Conservation (phyloP, 2,797 vertebrate genomes). For the Chlorospingus semifuscus region DNA sequence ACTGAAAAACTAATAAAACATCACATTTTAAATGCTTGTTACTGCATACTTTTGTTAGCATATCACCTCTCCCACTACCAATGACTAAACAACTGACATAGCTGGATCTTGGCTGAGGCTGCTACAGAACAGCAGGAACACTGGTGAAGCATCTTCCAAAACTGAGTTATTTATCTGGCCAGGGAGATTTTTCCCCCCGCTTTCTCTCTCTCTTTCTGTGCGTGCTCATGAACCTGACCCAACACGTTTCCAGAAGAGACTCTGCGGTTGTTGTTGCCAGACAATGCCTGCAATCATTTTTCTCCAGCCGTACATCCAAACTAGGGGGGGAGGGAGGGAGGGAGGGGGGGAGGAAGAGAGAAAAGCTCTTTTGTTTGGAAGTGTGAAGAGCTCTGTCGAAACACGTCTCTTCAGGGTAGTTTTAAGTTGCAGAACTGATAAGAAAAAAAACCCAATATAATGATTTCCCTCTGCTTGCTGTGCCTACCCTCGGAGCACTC, state of each 20-base stretch:
- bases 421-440: slow-evolving; percentile 58
- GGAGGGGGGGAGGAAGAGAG: slow-evolving; percentile 41
- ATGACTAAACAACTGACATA: slow-evolving; percentile 46
- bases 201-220: background rate
- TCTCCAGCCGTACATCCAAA: slow-evolving; percentile 48
- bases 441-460: slow-evolving; percentile 20
- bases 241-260: slow-evolving; percentile 75
- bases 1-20: slow-evolving; percentile 20
- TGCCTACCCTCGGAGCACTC: background rate
- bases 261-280: slow-evolving; percentile 72
- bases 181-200: background rate
- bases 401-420: slow-evolving; percentile 50
- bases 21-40: background rate
- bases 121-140: slow-evolving; percentile 62
- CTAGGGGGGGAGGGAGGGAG: slow-evolving; percentile 25
- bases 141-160: slow-evolving; percentile 65
- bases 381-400: slow-evolving; percentile 65
- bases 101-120: slow-evolving; percentile 55
- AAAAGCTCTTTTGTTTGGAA: slow-evolving; percentile 66
- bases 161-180: slow-evolving; percentile 61
- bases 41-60: background rate
- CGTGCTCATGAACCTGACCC: slow-evolving; percentile 65
- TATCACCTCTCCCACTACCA: slow-evolving; percentile 47
- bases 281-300: slow-evolving; percentile 71
- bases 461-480: slow-evolving; percentile 51